Conservation (phyloP, 1,140 invertebrate species). For the Aphidius gifuensis region DNA sequence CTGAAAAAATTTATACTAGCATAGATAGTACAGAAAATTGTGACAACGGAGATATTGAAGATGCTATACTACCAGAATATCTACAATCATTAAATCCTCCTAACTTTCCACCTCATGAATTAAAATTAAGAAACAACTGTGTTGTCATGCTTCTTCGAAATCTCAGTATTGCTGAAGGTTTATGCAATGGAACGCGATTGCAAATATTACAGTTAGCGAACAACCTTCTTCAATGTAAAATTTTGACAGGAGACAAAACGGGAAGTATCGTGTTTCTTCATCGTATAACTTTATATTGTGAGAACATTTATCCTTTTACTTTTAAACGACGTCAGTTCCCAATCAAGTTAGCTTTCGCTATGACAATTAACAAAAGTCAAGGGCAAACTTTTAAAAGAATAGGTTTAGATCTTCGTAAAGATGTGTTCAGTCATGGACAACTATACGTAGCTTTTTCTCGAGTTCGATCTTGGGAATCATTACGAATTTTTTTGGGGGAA, state of each 20-base stretch:
- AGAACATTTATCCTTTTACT: not conserved
- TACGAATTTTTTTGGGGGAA: too few species aligned
- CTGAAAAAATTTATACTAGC: conserved; percentile 18
- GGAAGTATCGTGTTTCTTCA: conserved; percentile 20
- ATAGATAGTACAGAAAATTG: conserved; percentile 18
- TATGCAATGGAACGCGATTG: conserved; percentile 24
- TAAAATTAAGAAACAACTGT: not conserved
- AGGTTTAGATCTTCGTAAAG: conserved; percentile 38
- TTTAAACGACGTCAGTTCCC: conserved; percentile 4
- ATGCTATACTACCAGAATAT: conserved; percentile 25
- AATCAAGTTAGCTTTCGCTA: not conserved
- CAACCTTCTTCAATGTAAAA: conserved; percentile 28
- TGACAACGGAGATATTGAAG: conserved; percentile 13
- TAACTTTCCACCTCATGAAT: conserved; percentile 10
- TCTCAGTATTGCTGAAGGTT: conserved; percentile 4
- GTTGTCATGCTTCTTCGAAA: conserved; percentile 1
- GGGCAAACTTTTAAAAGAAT: conserved; percentile 35
- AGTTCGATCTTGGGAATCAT: not conserved
- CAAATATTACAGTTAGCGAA: conserved; percentile 21
- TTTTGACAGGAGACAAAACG: conserved; percentile 24
- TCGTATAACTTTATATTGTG: conserved; percentile 13
- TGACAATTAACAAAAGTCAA: conserved; percentile 3
- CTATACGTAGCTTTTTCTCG: conserved; percentile 15
- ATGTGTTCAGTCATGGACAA: conserved; percentile 38
- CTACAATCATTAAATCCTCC: conserved; percentile 26